Evolutionary conservation across 2,888 invertebrate species (phyloP), one percentile per base, ranked within the genome.

Genomic region (Nysson spinosus): DNA sequence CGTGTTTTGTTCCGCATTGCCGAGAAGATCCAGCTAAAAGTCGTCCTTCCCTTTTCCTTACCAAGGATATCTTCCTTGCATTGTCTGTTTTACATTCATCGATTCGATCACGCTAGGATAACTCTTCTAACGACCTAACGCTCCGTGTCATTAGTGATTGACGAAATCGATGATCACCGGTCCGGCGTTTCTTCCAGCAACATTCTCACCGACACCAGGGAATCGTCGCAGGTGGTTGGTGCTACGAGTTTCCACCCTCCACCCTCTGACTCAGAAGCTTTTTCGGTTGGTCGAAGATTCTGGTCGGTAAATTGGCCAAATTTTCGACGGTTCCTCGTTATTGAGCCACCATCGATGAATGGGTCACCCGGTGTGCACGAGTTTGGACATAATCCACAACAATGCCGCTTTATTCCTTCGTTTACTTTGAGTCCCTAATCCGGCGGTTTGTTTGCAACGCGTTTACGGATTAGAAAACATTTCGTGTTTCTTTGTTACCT

Each of bases 51-150:
- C 26, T 44, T 46, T 47, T 60, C 30, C 69, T 57, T 60, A 11
- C 68, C 50, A 20, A 34, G 43, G 49, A 19, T 30, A 57, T 60
- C 64, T 16, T 52, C 28, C 55, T 30, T 34, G 73, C 74, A 79
- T 83, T 83, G 83, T 83, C 78, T 69, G 78, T 74, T 79, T 76
- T 79, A 76, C 70, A 82, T 83, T 82, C 81, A 79, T 49, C 80
- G 77, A 82, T 83, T 83, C 75, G 76, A 83, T 83, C 73, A 83
- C 81, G 82, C 76, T 74, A 79, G 72, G 77, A 57, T 83, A 76
- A 78, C 75, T 82, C 78, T 70, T 79, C 78, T 83, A 83, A 83
- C 83, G 82, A 83, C 72, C 79, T 62, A 60, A 75, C 79, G 77
- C 72, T 67, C 71, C 71, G 72, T 69, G 72, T 72, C 81, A 81